Percentiles rank a stretch among this genome's conserved stretches.
Conservation (phyloP, 2,113 vertebrate species). For the Ammodramus savannarum region DNA sequence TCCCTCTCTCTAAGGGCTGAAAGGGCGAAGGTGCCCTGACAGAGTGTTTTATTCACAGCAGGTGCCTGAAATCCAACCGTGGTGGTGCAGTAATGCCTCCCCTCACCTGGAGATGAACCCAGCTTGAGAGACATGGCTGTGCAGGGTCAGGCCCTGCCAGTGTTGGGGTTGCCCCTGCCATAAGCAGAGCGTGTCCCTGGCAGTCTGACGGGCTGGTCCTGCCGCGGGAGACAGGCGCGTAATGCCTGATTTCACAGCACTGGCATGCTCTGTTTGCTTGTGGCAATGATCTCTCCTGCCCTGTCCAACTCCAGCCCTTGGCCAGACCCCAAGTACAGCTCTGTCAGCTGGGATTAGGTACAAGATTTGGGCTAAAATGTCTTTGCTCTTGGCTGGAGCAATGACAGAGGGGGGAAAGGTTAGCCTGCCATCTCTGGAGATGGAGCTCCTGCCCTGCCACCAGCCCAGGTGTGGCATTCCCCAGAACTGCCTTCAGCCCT, state of each 20-base stretch:
- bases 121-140: not conserved
- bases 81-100: slow-evolving; percentile 23
- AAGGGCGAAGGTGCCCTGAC: slow-evolving; percentile 16
- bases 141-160: slow-evolving; percentile 40
- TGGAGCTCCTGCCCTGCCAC: not conserved
- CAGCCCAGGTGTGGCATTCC: not conserved
- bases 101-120: slow-evolving; percentile 76
- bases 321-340: not conserved
- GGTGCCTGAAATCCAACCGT: slow-evolving; percentile 67
- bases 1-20: slow-evolving; percentile 1
- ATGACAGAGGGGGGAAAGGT: not conserved
- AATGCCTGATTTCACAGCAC: slow-evolving; percentile 61
- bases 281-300: not conserved
- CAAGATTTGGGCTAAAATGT: not conserved
- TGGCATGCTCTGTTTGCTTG: not conserved
- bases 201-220: not conserved
- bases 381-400: not conserved
- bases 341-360: slow-evolving; percentile 19
- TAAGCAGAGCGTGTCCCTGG: not conserved
- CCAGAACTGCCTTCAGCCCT: not conserved
- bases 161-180: not conserved
- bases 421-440: not conserved
- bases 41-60: slow-evolving; percentile 78
- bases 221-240: not conserved
- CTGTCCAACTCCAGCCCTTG: not conserved